Evolutionary conservation across 2,888 invertebrate species (phyloP).

Genomic region (Toxonevra muliebris): DNA sequence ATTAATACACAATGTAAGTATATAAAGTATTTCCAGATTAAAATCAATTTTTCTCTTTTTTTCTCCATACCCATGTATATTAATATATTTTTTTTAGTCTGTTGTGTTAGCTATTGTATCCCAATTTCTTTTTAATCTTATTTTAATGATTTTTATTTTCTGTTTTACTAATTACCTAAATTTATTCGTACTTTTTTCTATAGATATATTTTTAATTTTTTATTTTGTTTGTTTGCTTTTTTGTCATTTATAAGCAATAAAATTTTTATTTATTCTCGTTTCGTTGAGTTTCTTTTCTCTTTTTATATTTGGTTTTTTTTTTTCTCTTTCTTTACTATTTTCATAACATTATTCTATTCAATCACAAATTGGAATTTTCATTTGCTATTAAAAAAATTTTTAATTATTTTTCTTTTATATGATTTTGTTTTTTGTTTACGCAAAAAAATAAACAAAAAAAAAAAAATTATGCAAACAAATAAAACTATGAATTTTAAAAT

Average conservation of each 20-base stretch:
- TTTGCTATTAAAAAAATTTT: too few species aligned
- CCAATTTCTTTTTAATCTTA: neutral
- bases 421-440: too few species aligned
- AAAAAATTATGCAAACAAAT: too few species aligned
- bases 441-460: too few species aligned
- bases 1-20: too few species aligned
- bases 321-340: constrained; percentile 14
- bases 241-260: too few species aligned
- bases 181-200: neutral
- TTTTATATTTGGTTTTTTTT: constrained; percentile 10
- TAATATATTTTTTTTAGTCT: neutral
- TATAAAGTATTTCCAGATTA: neutral
- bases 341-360: constrained; percentile 23
- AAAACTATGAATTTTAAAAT: too few species aligned
- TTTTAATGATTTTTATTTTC: neutral
- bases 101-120: neutral
- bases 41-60: neutral
- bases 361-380: constrained; percentile 25
- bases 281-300: constrained; percentile 11
- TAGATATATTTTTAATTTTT: too few species aligned
- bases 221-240: constrained; percentile 6
- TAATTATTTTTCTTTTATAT: too few species aligned
- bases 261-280: neutral
- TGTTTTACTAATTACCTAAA: constrained; percentile 3
- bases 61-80: neutral